Base-by-base conservation (phyloP, 2,113 vertebrate species). In the Cinclus cinclus region DNA sequence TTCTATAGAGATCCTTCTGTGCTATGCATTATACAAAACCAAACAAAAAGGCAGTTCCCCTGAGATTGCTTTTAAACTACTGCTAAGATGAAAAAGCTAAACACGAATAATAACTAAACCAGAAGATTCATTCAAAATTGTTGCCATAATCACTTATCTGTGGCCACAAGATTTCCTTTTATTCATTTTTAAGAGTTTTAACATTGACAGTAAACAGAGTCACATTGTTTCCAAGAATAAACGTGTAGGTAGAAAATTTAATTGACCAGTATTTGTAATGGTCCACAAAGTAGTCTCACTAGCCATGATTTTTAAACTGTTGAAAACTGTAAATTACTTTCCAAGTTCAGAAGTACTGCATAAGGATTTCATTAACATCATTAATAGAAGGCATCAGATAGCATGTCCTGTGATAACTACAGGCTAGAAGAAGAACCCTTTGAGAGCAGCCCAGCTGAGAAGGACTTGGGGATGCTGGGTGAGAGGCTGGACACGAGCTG, bases 391-490 rank as follows among this genome's bases (percentile, higher is more conserved):
- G 7, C 5, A 55, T 44, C 15, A 78, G 63, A 90, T 27, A 83
- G 27, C 7, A 33, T 7, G 7, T 65, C 7, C 23, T 55, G 20
- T 33, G 33, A 59, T 27, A 11, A 33, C 18, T 20, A 44, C 8
- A 28, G 18, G 7, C 8, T 55, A 33, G 35, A 83, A 55, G 33
- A 69, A 39, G 14, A 47, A 16, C 14, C 11, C 25, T 19, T 35
- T 41, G 12, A 49, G 41, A 76, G 2, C 21, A 62, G 47, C 6
- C 6, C 3, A 55, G 11, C 13, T 1, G 33, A 52, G 27, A 33
- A 44, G n/a, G 6, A 18, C 41, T 83, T 35, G 14, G 10, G 1
- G 30, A 1, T 23, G 5, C 17, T 1, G 0, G 9, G 1, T 35
- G n/a, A 49, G 5, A 75, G 30, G 6, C 20, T 55, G 47, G 59